Conservation (phyloP, 1,140 invertebrate genomes). For the Papilio machaon region DNA sequence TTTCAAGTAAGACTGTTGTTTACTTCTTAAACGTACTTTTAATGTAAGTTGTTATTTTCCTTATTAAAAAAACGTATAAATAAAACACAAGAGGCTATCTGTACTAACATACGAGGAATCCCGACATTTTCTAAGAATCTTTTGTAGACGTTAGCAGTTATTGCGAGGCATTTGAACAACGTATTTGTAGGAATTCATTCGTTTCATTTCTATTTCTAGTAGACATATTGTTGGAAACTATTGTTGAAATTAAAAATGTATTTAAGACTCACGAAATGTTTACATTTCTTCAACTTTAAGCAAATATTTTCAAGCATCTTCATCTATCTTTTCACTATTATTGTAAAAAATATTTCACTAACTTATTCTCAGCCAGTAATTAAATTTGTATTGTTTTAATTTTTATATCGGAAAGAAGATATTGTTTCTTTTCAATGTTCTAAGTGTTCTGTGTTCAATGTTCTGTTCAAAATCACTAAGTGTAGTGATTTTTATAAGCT, state of each 20-base stretch:
- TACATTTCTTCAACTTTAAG: too few species aligned
- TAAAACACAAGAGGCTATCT: constrained; percentile 9
- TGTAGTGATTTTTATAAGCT: too few species aligned
- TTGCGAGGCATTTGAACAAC: constrained; percentile 22
- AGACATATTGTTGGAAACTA: constrained; percentile 22
- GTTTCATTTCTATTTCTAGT: constrained; percentile 24
- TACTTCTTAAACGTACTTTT: not conserved
- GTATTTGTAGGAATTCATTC: constrained; percentile 36
- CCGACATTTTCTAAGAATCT: constrained; percentile 37
- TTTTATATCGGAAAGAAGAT: too few species aligned
- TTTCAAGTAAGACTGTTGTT: not conserved
- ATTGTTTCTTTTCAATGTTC: too few species aligned
- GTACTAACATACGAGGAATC: constrained; percentile 8
- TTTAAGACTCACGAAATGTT: not conserved
- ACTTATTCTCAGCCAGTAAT: too few species aligned
- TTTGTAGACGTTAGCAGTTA: constrained; percentile 33
- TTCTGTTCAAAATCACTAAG: too few species aligned
- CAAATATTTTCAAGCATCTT: too few species aligned
- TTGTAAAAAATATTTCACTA: too few species aligned
- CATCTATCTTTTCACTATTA: too few species aligned
- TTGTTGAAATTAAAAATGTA: constrained; percentile 2
- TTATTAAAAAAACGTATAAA: not conserved
- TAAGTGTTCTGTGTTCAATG: too few species aligned
- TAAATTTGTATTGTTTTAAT: too few species aligned
- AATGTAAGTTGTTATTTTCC: not conserved